Evolutionary conservation across 2,888 invertebrate genomes (phyloP).

Genomic region (Catonia carolina): DNA sequence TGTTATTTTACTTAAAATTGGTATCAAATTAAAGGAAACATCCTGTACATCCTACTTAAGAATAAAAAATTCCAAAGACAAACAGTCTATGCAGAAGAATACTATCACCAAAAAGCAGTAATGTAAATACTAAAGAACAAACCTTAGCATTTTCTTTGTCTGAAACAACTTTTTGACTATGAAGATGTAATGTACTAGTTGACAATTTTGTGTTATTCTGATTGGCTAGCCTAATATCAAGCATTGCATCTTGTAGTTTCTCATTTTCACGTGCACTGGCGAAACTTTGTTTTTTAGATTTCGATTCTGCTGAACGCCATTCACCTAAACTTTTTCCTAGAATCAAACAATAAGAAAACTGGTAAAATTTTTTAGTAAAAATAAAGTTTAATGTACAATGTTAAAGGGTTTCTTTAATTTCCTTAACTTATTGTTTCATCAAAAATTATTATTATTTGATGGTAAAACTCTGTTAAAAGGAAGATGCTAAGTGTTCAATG

Average conservation of each 20-base stretch:
- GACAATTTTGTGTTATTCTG: slow-evolving; percentile 35
- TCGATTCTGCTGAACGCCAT: slow-evolving; percentile 78
- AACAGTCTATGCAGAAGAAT: no score
- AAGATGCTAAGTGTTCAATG: no score
- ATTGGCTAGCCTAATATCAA: slow-evolving; percentile 47
- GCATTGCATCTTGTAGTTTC: slow-evolving; percentile 74
- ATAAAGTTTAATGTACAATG: no score
- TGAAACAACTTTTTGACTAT: slow-evolving; percentile 40
- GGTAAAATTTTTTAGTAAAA: no score
- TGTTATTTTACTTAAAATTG: no score
- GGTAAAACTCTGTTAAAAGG: no score
- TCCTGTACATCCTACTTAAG: no score
- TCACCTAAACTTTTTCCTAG: slow-evolving; percentile 63
- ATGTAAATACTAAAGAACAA: no score
- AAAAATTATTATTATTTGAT: not conserved
- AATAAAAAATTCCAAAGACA: no score
- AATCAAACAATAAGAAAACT: no score
- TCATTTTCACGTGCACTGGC: slow-evolving; percentile 84
- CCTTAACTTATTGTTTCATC: not conserved
- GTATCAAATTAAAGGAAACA: no score
- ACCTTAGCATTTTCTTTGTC: slow-evolving; percentile 57
- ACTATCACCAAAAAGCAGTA: no score
- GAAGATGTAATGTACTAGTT: slow-evolving; percentile 32
- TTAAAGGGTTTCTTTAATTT: not conserved
- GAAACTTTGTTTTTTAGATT: slow-evolving; percentile 85